phyloP scores from a whole-genome alignment of 2,113 vertebrate genomes.

The Dasyprocta punctata region DNA sequence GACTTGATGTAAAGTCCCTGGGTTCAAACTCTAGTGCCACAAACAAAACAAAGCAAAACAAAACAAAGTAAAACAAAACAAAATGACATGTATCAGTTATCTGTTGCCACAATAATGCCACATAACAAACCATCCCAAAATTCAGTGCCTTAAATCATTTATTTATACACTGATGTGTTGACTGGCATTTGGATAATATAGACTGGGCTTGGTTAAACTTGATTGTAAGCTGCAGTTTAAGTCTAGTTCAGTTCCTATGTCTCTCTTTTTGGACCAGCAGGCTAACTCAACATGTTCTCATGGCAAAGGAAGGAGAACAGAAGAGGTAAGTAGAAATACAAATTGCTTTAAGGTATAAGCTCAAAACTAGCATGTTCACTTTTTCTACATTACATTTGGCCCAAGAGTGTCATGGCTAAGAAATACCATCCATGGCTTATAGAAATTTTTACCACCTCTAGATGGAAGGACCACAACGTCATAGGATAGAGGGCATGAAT shows the following conservation, averaged over 20 bases:
- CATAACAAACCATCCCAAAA: not conserved
- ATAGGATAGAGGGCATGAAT: not conserved
- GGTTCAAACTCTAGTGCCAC: not conserved
- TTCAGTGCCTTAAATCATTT: slow-evolving; percentile 45
- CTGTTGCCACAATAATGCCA: not conserved
- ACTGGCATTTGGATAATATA: not conserved
- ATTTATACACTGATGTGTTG: not conserved
- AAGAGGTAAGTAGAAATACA: not conserved
- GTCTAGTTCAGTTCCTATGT: not conserved
- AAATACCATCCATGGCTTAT: not conserved
- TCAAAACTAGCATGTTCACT: slow-evolving; percentile 1
- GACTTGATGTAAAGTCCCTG: not conserved
- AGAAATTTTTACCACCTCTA: not conserved
- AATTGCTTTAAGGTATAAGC: not conserved
- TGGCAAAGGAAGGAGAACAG: not conserved
- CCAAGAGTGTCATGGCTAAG: slow-evolving; percentile 11
- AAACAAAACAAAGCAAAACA: not conserved
- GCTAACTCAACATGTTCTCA: not conserved
- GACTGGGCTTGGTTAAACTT: not conserved
- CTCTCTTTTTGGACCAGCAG: not conserved
- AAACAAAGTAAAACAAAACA: not conserved
- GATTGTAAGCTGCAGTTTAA: not conserved
- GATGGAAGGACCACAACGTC: not conserved
- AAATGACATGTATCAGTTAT: not conserved
- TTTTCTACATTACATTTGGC: not conserved